Evolutionary conservation across 2,113 vertebrate species (phyloP), one percentile per base, ranked within the genome.

Genomic region (Cheilinus undulatus): DNA sequence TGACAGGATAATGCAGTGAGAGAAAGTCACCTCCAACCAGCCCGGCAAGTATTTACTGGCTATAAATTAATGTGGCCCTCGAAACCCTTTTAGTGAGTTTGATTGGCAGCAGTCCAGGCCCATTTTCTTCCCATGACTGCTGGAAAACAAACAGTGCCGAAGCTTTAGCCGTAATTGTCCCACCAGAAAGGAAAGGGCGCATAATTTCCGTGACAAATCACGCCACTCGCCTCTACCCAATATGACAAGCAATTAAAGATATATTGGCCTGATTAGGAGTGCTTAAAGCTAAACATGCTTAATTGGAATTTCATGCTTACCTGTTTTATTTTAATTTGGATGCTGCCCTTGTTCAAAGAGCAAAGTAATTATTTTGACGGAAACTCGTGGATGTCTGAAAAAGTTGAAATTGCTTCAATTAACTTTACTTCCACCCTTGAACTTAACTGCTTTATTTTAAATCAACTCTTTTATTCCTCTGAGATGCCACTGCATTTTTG

Each of bases 171-270:
- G 58, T 85, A 88, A 88, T 90, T 91, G 70, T 62, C 78, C 13
- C 8, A 62, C 2, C 13, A 51, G 13, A 57, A 76, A 27, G 48
- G 52, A 69, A 28, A 8, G 27, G 48, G 48, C 0, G 2, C 8
- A 59, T 65, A 50, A 84, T 77, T 74, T 88, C 56, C 32, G 36
- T 24, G 73, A 58, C 58, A 53, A 72, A 83, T 80, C 75, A 79
- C 14, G 8, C 61, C 45, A 59, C 67, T 70, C 28, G 54, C 64
- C 52, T 74, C 67, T 80, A 78, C 78, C 59, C 77, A 78, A 64
- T 85, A 67, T 82, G 81, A 86, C 71, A 87, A 66, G 80, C 74
- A 83, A 84, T 89, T 89, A 84, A 76, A 74, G 34, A 78, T 59
- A 26, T 17, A 42, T 40, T 12, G 24, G 27, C 46, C 51, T 62